These are phyloP conservation scores for Aplodontia rufa DNA, from an alignment of 2,113 vertebrate genomes.

Conservation along the genomic window DNA sequence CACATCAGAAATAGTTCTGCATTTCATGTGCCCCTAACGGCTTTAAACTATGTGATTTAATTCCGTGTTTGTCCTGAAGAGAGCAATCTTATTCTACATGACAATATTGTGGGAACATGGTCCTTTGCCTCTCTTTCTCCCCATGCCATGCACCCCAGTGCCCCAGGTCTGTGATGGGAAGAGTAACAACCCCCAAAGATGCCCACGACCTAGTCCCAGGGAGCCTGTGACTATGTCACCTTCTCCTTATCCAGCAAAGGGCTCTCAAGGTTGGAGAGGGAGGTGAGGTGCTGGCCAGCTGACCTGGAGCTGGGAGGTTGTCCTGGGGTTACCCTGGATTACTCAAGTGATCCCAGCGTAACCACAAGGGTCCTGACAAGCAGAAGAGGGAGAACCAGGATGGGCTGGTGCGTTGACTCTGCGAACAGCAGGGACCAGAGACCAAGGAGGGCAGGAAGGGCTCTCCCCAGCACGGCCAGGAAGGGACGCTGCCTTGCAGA, in stretches of 20 bases:
- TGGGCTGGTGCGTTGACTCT: rapidly evolving
- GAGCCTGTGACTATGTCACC: not conserved
- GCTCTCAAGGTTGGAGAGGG: too few species aligned
- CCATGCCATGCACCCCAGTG: too few species aligned
- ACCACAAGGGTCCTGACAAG: not conserved
- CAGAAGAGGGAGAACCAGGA: too few species aligned
- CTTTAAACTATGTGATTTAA: not conserved
- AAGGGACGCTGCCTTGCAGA: not conserved
- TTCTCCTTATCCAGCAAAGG: not conserved
- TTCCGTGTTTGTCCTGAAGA: not conserved
- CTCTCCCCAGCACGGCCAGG: not conserved
- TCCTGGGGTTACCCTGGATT: not conserved
- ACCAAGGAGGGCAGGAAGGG: not conserved
- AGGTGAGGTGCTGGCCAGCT: not conserved
- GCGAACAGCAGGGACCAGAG: too few species aligned
- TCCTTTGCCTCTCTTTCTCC: not conserved
- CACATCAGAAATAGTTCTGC: not conserved
- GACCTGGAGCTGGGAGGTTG: not conserved
- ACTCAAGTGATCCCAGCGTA: not conserved
- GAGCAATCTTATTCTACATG: not conserved
- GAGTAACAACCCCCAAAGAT: not conserved
- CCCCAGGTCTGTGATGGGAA: too few species aligned
- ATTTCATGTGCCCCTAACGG: not conserved
- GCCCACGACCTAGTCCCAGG: not conserved
- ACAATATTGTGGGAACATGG: too few species aligned